phyloP scores from a whole-genome alignment of 2,797 vertebrate genomes.

The Percopsis omiscomaycus region DNA sequence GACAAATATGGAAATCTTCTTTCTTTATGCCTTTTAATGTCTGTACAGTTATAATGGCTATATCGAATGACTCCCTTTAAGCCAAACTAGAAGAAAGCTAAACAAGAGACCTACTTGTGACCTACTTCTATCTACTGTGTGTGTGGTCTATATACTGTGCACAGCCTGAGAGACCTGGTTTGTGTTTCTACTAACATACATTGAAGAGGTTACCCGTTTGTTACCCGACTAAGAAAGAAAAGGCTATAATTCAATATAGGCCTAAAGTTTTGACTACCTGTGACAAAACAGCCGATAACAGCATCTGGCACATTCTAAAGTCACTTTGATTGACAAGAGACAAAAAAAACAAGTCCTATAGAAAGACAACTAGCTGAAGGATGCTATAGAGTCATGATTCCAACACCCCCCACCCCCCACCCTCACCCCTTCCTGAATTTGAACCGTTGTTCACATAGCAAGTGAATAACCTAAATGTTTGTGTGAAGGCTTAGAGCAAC shows the following conservation, averaged over 20 bases:
- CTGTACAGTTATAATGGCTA: too few relatives aligned
- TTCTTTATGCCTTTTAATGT: too few relatives aligned
- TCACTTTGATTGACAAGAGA: background rate
- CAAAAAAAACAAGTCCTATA: constrained; percentile 27
- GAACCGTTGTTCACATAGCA: constrained; percentile 34
- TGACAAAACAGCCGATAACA: too few relatives aligned
- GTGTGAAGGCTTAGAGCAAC: constrained; percentile 57
- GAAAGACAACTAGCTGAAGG: constrained; percentile 22
- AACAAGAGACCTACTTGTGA: constrained; percentile 1
- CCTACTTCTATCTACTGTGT: background rate
- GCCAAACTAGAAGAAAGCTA: too few relatives aligned
- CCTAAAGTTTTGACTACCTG: background rate
- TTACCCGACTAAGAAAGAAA: constrained; percentile 9
- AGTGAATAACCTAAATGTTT: constrained; percentile 61
- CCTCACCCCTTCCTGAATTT: constrained; percentile 44
- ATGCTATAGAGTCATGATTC: constrained; percentile 46
- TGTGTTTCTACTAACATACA: background rate
- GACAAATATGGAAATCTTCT: too few relatives aligned
- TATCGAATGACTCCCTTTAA: too few relatives aligned
- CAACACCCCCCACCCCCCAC: background rate
- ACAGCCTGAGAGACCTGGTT: constrained; percentile 12
- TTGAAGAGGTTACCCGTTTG: background rate
- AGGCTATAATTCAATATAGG: constrained; percentile 15
- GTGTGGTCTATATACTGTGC: too few relatives aligned
- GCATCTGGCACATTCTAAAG: too few relatives aligned